Evolutionary conservation across 35 echinoderm and acorn worm species (phyloP), one percentile per base, ranked within the genome.

Genomic region (Lytechinus variegatus): DNA sequence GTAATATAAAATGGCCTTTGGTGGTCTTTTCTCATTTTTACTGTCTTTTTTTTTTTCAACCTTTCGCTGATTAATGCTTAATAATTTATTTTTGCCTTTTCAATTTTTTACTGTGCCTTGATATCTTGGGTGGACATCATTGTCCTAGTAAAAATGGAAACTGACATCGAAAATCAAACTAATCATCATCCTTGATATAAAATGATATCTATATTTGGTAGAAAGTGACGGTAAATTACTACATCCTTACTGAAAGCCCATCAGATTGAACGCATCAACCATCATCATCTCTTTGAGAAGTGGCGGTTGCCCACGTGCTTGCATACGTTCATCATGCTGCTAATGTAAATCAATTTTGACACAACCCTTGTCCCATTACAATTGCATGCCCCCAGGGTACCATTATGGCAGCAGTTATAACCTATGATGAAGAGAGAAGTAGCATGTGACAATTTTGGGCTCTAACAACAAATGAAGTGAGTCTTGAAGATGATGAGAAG

Each of bases 261-360:
- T n/a, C 4, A 79, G 66, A 79, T 79, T 24, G 66, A 79, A 79
- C 66, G 3, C 21, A 79, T 79, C 66, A 79, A 6, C 66, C 66
- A 24, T 79, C 66, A 79, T 79, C 66, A 24, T 79, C 21, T 16
- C 16, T 24, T 79, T 24, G 7, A 44, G 33, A n/a, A 79, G 19
- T 24, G 66, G 19, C 16, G 66, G 66, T 79, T 79, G 66, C 66
- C 66, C 66, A 79, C 66, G 66, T 79, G 66, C 66, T 79, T 79
- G 66, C 66, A 24, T 79, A 79, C 66, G 88, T 54, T 90, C 88
- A 54, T 90, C 88, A 90, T 90, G 28, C 88, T 4, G 52, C 29
- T 52, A 90, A 90, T 90, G 88, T 90, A 90, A 90, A 90, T 90
- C 88, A 90, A 90, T 52, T 90, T 90, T 90, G 88, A 90, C 88